A percentile compares a stretch with the other conserved stretches of the same genome.
Conservation (phyloP, 1,140 invertebrate genomes). For the Leptestheria dahalacensis region DNA sequence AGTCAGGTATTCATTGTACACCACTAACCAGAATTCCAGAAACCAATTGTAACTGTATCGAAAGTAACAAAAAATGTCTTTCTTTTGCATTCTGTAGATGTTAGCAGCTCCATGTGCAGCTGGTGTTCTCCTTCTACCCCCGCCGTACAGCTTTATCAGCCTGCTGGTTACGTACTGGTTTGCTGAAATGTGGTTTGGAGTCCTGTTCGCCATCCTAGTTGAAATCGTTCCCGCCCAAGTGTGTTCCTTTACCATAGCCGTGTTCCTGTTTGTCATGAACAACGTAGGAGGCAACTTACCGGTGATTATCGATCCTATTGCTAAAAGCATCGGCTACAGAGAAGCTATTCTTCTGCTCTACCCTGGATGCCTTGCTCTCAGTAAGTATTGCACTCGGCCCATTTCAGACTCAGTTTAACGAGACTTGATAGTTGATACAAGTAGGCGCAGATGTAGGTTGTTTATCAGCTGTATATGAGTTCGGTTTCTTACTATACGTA, state of each 20-base stretch:
- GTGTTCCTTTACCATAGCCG: conserved; percentile 63
- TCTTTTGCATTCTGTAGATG: conserved; percentile 39
- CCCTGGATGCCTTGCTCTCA: conserved; percentile 65
- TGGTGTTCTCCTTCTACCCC: conserved; percentile 67
- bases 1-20: conserved; percentile 49
- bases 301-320: conserved; percentile 67
- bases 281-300: conserved; percentile 78
- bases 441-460: too few species aligned
- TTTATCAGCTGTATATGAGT: too few species aligned
- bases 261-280: conserved; percentile 82
- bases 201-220: conserved; percentile 72
- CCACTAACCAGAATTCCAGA: too few species aligned
- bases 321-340: conserved; percentile 59
- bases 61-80: conserved; percentile 2
- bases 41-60: conserved; percentile 7
- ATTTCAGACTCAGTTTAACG: too few species aligned
- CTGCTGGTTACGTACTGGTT: conserved; percentile 71
- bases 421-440: too few species aligned
- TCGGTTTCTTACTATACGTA: too few species aligned
- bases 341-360: conserved; percentile 72
- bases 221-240: conserved; percentile 67
- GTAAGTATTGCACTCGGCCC: too few species aligned
- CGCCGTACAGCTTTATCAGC: conserved; percentile 69
- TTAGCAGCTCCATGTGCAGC: conserved; percentile 76
- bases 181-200: conserved; percentile 85